Evolutionary conservation across 2,797 vertebrate genomes (phyloP), one percentile per base, ranked within the genome.

Genomic region (Lithobates pipiens): DNA sequence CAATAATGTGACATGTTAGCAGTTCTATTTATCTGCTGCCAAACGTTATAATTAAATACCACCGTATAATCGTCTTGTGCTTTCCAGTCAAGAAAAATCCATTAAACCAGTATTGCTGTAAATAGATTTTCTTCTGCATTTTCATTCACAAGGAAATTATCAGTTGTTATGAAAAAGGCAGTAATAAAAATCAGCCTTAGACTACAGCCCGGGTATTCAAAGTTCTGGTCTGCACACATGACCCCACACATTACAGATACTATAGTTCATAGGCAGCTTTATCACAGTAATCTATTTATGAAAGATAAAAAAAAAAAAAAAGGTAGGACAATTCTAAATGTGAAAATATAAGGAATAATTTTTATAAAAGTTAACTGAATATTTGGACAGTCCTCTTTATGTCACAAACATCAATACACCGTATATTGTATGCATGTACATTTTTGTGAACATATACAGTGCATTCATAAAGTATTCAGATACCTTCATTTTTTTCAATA

Each of bases 1-100:
- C 65, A 67, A 29, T 67, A 67, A 67, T 29, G 63, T 65, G n/a
- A 76, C 67, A 78, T 78, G 32, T 68, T 36, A 44, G 32, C n/a
- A 63, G 42, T 42, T 34, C 23, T 32, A 36, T 63, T 78, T 67
- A 78, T 36, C 61, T 44, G 32, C 16, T n/a, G 8, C 10, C 76
- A 77, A 42, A 15, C 23, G 63, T 25, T 63, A 68, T 39, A 78
- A 67, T 78, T 67, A 78, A 78, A 78, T 44, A 63, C 27, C 25
- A 67, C 27, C 10, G 10, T 61, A 61, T 61, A 61, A 67, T 27
- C 25, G 36, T 32, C 63, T 65, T 65, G 36, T 18, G 23, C 36
- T 61, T 78, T 78, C 18, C 15, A 42, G 77, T 42, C 23, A 78
- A 78, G 57, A 78, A 42, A 67, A 67, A 78, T 44, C 77, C 23